These are phyloP conservation scores for Jordanella pulchra DNA, from an alignment of 2,797 vertebrate genomes.

Conservation along the genomic window DNA sequence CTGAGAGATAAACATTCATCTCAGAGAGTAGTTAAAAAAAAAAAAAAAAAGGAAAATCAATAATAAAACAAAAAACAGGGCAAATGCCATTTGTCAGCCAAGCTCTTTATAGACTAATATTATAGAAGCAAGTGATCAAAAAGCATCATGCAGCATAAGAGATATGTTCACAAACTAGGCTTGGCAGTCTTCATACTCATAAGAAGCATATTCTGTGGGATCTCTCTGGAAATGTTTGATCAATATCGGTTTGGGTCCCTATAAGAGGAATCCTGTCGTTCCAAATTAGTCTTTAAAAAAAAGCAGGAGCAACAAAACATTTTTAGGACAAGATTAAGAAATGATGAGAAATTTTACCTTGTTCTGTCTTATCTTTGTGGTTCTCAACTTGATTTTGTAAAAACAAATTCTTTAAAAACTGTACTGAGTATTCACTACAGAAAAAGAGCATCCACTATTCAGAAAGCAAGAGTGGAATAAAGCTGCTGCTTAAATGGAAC, in stretches of 20 bases:
- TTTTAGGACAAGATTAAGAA: slow-evolving; percentile 10
- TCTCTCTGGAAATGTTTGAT: slow-evolving; percentile 60
- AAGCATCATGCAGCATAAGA: slow-evolving; percentile 88
- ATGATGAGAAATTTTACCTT: slow-evolving; percentile 38
- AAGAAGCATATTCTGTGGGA: slow-evolving; percentile 64
- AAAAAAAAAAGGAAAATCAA: slow-evolving; percentile 59
- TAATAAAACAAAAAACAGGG: slow-evolving; percentile 71
- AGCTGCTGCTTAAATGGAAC: slow-evolving; percentile 46
- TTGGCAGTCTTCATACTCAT: slow-evolving; percentile 86
- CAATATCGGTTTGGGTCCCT: slow-evolving; percentile 30
- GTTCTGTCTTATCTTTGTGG: slow-evolving; percentile 23
- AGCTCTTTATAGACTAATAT: slow-evolving; percentile 77
- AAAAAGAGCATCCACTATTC: slow-evolving; percentile 33
- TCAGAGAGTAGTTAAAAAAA: slow-evolving; percentile 53
- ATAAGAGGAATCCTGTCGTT: slow-evolving; percentile 44
- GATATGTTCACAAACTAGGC: slow-evolving; percentile 86
- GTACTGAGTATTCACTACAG: slow-evolving; percentile 17
- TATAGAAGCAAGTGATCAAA: slow-evolving; percentile 83
- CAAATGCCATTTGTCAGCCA: slow-evolving; percentile 82
- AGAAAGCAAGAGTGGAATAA: slow-evolving; percentile 42
- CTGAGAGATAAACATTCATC: slow-evolving; percentile 51
- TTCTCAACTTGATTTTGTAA: slow-evolving; percentile 20
- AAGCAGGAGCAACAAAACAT: slow-evolving; percentile 33
- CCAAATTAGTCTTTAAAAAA: slow-evolving; percentile 52
- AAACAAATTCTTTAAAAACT: slow-evolving; percentile 30